Evolutionary conservation across 2,888 invertebrate genomes (phyloP).

Genomic region (Anaspis maculata): DNA sequence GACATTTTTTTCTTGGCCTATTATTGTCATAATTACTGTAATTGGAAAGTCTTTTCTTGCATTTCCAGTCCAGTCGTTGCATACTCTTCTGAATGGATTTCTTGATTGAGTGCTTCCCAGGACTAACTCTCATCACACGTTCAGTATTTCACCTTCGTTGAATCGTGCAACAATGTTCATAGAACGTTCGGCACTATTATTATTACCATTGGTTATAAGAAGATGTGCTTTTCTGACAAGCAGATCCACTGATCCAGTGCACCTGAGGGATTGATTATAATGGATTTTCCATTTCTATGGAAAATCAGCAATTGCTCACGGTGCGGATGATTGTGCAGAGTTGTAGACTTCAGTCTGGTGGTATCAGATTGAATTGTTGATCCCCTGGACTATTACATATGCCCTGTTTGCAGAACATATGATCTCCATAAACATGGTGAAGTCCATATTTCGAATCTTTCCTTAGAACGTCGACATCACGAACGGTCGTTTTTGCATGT

Average conservation of each 20-base stretch:
- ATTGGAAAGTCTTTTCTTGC: background rate
- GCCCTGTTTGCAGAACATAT: background rate
- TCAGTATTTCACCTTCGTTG: slow-evolving; percentile 15
- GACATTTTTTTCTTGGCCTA: background rate
- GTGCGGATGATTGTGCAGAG: background rate
- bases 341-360: background rate
- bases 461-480: slow-evolving; percentile 1
- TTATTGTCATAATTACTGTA: background rate
- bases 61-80: slow-evolving; percentile 1
- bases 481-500: slow-evolving; percentile 10
- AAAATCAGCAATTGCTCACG: background rate
- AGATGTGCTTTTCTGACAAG: slow-evolving; percentile 11
- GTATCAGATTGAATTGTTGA: background rate
- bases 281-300: background rate
- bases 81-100: slow-evolving; percentile 5
- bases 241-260: slow-evolving; percentile 7
- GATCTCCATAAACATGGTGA: slow-evolving; percentile 6
- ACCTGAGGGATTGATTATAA: slow-evolving; percentile 5
- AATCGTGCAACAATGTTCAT: slow-evolving; percentile 16
- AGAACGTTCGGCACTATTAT: slow-evolving; percentile 13
- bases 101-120: slow-evolving; percentile 7
- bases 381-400: background rate
- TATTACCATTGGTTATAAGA: slow-evolving; percentile 15
- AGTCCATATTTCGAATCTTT: slow-evolving; percentile 6
- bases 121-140: slow-evolving; percentile 5